These are phyloP conservation scores for Tipula lateralis DNA, from an alignment of 2,888 invertebrate species.

Conservation along the genomic window DNA sequence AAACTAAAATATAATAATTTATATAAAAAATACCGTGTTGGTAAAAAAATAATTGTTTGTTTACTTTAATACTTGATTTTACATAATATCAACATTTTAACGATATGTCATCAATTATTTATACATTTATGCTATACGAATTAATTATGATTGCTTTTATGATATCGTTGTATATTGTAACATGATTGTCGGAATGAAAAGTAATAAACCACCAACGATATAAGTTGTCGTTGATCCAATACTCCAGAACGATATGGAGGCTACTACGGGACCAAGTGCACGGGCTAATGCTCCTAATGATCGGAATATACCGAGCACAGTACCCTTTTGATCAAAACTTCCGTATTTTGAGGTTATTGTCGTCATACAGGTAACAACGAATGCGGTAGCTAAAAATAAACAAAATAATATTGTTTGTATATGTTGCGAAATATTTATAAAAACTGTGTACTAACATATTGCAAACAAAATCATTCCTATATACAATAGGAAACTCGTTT, in stretches of 20 bases:
- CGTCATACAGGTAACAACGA: conserved; percentile 93
- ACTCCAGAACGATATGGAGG: conserved; percentile 91
- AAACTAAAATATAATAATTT: not conserved
- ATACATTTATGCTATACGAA: not conserved
- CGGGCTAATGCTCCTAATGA: conserved; percentile 92
- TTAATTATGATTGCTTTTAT: not conserved
- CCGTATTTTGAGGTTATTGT: conserved; percentile 84
- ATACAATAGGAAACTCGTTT: conserved; percentile 60
- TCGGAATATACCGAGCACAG: conserved; percentile 87
- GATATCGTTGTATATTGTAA: conserved; percentile 46
- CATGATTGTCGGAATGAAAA: conserved; percentile 72
- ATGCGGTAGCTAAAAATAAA: conserved; percentile 65
- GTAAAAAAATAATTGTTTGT: not conserved
- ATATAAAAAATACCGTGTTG: not conserved
- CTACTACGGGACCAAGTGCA: conserved; percentile 83
- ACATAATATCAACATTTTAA: not conserved
- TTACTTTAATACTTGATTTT: not conserved
- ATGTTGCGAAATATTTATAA: conserved; percentile 25
- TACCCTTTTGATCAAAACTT: conserved; percentile 78
- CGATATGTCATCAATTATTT: not conserved
- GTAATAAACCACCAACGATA: conserved; percentile 66
- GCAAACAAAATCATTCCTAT: conserved; percentile 82
- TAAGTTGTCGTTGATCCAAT: conserved; percentile 81
- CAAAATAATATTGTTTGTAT: conserved; percentile 30
- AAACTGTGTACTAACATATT: conserved; percentile 63